phyloP scores from a whole-genome alignment of 1,140 invertebrate species.

The Drosophila willistoni region DNA sequence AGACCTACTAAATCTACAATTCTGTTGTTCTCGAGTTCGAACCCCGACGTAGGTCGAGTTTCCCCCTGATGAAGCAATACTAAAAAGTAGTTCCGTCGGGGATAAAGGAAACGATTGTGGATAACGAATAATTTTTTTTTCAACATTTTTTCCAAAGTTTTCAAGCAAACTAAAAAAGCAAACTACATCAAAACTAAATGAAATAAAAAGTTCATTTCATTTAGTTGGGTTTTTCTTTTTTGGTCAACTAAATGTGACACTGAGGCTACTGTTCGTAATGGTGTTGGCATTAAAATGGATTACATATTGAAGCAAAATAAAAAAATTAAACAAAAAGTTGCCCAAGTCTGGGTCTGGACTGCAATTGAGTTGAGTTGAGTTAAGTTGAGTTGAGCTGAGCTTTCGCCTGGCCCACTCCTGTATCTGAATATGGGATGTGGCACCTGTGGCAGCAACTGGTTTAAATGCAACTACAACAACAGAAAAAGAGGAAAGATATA shows the following conservation, averaged over 20 bases:
- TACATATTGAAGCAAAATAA: constrained; percentile 55
- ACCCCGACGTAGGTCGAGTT: too few relatives aligned
- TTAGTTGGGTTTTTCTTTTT: constrained; percentile 53
- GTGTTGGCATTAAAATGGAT: constrained; percentile 82
- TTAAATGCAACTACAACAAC: constrained; percentile 25
- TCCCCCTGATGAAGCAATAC: too few relatives aligned
- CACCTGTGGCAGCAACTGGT: constrained; percentile 59
- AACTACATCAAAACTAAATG: background rate
- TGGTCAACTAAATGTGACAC: constrained; percentile 75
- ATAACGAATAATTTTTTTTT: too few relatives aligned
- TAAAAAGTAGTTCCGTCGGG: too few relatives aligned
- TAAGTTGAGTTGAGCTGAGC: constrained; percentile 36
- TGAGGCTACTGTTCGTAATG: constrained; percentile 81
- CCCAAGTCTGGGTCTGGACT: constrained; percentile 51
- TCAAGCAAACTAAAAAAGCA: background rate
- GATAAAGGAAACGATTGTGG: too few relatives aligned
- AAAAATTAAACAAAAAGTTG: constrained; percentile 52
- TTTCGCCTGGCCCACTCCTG: constrained; percentile 55
- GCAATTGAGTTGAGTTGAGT: constrained; percentile 7
- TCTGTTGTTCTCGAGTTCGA: too few relatives aligned
- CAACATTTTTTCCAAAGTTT: too few relatives aligned
- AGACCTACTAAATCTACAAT: too few relatives aligned
- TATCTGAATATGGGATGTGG: constrained; percentile 37
- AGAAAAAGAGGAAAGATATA: constrained; percentile 6
- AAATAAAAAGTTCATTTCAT: constrained; percentile 19